Evolutionary conservation across 2,113 vertebrate species (phyloP).

Genomic region (Pithys albifrons): DNA sequence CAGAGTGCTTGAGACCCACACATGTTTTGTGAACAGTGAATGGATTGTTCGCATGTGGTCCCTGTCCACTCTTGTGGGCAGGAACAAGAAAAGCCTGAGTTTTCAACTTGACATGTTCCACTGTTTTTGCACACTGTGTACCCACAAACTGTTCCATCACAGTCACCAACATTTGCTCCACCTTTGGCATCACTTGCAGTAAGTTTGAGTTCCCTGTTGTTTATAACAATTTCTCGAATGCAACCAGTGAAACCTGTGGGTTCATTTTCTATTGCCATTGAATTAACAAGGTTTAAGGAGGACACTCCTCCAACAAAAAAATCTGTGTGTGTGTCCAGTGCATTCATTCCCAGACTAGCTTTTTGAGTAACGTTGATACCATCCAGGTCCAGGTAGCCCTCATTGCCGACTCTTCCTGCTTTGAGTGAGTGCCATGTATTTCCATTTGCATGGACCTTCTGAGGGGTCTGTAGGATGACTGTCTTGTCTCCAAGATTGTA

Average conservation of each 20-base stretch:
- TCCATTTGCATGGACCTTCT: constrained; percentile 58
- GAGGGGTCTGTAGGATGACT: constrained; percentile 69
- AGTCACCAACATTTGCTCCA: constrained; percentile 85
- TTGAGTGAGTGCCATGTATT: constrained; percentile 78
- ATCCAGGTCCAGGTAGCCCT: constrained; percentile 80
- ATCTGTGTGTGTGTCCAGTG: constrained; percentile 76
- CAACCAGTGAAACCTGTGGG: constrained; percentile 81
- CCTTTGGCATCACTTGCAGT: constrained; percentile 74
- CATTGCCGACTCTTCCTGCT: constrained; percentile 77
- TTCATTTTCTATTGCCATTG: constrained; percentile 74
- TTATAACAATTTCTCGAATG: constrained; percentile 78
- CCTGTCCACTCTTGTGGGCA: constrained; percentile 79
- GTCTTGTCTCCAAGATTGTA: constrained; percentile 84
- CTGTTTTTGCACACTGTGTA: constrained; percentile 82
- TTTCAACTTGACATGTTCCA: constrained; percentile 69
- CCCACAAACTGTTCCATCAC: constrained; percentile 84
- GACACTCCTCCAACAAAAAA: constrained; percentile 86
- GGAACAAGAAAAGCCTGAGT: constrained; percentile 72
- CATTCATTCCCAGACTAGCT: constrained; percentile 72
- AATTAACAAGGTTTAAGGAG: constrained; percentile 72
- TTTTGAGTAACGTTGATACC: constrained; percentile 66
- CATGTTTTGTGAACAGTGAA: constrained; percentile 68
- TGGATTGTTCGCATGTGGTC: constrained; percentile 73
- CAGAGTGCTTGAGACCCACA: constrained; percentile 80
- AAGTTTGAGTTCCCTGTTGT: constrained; percentile 79